Base-by-base conservation (phyloP, 2,797 vertebrate genomes). In the Darevskia nairensis region DNA sequence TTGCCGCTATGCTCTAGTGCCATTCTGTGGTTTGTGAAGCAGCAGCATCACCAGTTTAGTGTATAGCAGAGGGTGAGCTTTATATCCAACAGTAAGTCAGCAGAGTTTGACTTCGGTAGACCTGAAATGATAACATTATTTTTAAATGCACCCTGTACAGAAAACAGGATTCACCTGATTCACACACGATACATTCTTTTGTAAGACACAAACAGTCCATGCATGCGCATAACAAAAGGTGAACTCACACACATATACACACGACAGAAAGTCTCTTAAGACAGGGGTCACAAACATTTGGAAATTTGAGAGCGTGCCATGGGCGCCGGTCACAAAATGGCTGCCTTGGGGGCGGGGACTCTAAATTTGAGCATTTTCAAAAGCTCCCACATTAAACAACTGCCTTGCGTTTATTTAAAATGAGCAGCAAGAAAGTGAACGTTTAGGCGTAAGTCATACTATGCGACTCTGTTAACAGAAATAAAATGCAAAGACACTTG, bases 21-120 rank as follows among this genome's bases (percentile, higher is more conserved):
- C 39, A 50, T 44, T 25, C 83, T 82, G 32, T 27, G 69, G 32
- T 9, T 5, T n/a, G 10, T 46, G 29, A 50, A 50, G 32, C 35
- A 69, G 27, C 8, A 8, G 35, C 44, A 71, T 32, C 72, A 68
- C 13, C 55, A 87, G 50, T 79, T 55, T 8, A 69, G 25, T 19
- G 29, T 46, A 0, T 5, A 29, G 76, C 27, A 44, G 0, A 4
- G 23, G 61, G 19, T 35, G 15, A 4, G 6, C 10, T 19, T 59
- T n/a, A 87, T 88, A 85, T 10, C 75, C 6, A 1, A 32, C 55
- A 55, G 46, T 41, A 74, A 35, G 32, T 74, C 92, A 41, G 17
- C 44, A 55, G 39, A 55, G 39, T 85, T 55, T n/a, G 44, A 44
- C 89, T 82, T 88, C 76, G 23, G 77, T 3, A 89, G 27, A 88